Percentiles rank a stretch among this genome's conserved stretches.
Evolutionary conservation across 2,888 invertebrate genomes (phyloP).

Genomic region (Drosophila quasianomalipes): DNA sequence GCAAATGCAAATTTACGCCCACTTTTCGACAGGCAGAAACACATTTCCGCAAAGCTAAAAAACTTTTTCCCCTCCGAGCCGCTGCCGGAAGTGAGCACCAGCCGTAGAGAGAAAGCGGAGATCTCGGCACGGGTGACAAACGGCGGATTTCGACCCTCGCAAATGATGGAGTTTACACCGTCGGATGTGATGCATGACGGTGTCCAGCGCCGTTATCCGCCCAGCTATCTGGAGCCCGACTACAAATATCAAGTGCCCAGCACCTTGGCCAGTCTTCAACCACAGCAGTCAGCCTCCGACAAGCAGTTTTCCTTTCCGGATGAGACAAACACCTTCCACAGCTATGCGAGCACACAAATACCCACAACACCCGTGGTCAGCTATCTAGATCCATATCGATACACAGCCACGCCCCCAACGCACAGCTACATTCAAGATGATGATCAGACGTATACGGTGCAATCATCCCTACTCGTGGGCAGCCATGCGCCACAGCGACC

Average conservation of each 20-base stretch:
- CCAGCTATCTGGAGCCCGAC: conserved; percentile 65
- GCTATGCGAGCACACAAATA: conserved; percentile 43
- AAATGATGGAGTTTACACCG: conserved; percentile 78
- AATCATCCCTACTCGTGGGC: conserved; percentile 78
- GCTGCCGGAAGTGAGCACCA: conserved; percentile 14
- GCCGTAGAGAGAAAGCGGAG: conserved; percentile 7
- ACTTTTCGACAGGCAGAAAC: conserved; percentile 31
- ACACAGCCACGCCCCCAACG: conserved; percentile 51
- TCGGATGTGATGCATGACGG: conserved; percentile 71
- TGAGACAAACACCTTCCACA: conserved; percentile 38
- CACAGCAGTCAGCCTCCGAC: conserved; percentile 49
- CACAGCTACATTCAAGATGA: conserved; percentile 52
- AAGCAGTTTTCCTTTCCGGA: conserved; percentile 71
- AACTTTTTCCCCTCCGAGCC: conserved; percentile 71
- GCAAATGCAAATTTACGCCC: conserved; percentile 6
- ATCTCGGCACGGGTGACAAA: conserved; percentile 59
- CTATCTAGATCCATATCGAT: conserved; percentile 79
- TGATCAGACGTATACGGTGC: conserved; percentile 82
- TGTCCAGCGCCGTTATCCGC: conserved; percentile 62
- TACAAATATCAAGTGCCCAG: conserved; percentile 63
- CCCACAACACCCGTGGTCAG: conserved; percentile 80
- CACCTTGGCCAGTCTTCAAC: conserved; percentile 24
- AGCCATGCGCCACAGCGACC: conserved; percentile 42
- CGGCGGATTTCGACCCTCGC: conserved; percentile 76
- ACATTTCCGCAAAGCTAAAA: conserved; percentile 63